Base-by-base conservation (phyloP, 92 coral and sea anemone genomes). In the Umimayanthus kanabou region DNA sequence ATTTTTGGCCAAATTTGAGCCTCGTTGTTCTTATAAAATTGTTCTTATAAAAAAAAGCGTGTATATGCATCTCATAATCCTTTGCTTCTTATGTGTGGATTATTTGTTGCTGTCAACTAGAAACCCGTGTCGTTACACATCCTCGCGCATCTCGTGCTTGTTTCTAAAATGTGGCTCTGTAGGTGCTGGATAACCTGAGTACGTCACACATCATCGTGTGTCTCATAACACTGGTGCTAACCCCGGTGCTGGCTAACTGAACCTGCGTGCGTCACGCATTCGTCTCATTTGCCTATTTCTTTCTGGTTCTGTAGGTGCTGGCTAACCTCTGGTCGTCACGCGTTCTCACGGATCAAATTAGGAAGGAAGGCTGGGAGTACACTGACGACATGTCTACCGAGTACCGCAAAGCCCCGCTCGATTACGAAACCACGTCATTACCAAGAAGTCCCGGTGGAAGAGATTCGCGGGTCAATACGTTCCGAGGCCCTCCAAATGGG, bases 301-400 rank as follows among this genome's bases (percentile, higher is more conserved):
- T 10, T 78, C 30, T 61, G 57, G 85, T 81, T 81, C 10, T 86
- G 0, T 88, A 95, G 98, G 95, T 94, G 11, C 57, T 95, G 75
- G 94, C 94, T 30, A 95, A 93, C 55, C 93, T 95, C 2, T 95
- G 95, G 95, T 88, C 89, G 61, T 89, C 94, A 65, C 88, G 90
- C 22, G 87, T 72, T 77, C 89, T 95, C 40, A 92, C 85, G 6
- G 93, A 93, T 77, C 93, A 93, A 64, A 95, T 93, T 85, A 93
- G 90, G 70, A 90, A 86, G 87, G 98, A 93, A 84, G 98, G 94
- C 33, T 95, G 98, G 98, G 93, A 93, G 55, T 82, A 80, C 87
- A 89, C 81, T 55, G 69, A 90, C 53, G 85, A 79, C 66, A 88
- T 79, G 67, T 88, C 88, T 50, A 77, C 91, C 72, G 92, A 93